Conservation (phyloP, 1,140 invertebrate genomes). For the Drosophila sucinea region DNA sequence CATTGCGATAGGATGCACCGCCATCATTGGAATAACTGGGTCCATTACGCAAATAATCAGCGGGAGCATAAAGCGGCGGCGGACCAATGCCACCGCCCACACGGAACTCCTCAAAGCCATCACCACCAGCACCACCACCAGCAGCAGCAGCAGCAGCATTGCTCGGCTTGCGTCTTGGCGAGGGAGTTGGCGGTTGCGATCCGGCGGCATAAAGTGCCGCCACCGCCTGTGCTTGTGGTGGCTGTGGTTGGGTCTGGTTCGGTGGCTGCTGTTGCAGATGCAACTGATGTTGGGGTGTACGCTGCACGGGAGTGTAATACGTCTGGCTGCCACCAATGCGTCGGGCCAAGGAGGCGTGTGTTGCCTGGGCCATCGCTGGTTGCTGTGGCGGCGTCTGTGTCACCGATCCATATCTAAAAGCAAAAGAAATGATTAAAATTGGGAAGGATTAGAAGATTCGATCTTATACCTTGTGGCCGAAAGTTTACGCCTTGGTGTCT, state of each 20-base stretch:
- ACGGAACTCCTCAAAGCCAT: constrained; percentile 68
- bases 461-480: constrained; percentile 27
- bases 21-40: constrained; percentile 80
- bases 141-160: constrained; percentile 43
- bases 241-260: constrained; percentile 21
- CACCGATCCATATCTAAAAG: too few relatives aligned
- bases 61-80: constrained; percentile 81
- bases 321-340: constrained; percentile 65
- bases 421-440: background rate
- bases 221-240: constrained; percentile 83
- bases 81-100: constrained; percentile 66
- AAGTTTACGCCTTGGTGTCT: constrained; percentile 35
- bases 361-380: constrained; percentile 39
- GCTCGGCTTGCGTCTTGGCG: constrained; percentile 88
- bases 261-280: constrained; percentile 49
- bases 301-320: constrained; percentile 68
- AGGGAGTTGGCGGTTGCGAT: constrained; percentile 87
- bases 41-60: constrained; percentile 83
- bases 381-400: constrained; percentile 7
- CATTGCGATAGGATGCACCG: constrained; percentile 68
- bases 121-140: background rate
- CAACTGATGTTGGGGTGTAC: constrained; percentile 66
- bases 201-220: constrained; percentile 65
- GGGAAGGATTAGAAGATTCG: background rate
- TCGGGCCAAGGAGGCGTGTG: constrained; percentile 38